phyloP scores from a whole-genome alignment of 2,888 invertebrate genomes.

The Eristalis pertinax region DNA sequence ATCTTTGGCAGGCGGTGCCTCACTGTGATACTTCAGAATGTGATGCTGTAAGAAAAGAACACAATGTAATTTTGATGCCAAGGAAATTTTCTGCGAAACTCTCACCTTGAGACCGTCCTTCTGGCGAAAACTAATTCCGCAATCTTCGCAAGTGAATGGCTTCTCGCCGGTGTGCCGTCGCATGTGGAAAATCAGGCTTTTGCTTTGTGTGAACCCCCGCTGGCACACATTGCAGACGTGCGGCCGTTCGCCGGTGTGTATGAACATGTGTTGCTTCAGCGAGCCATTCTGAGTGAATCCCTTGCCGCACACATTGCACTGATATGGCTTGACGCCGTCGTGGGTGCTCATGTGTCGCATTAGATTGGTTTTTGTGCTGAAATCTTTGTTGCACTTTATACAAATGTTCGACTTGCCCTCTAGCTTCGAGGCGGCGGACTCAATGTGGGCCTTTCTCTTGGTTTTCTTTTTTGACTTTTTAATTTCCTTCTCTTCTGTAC shows the following conservation, averaged over 20 bases:
- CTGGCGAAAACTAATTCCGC: slow-evolving; percentile 77
- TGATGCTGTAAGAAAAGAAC: slow-evolving; percentile 73
- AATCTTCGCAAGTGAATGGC: slow-evolving; percentile 77
- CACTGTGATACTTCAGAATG: slow-evolving; percentile 75
- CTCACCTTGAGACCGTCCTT: slow-evolving; percentile 78
- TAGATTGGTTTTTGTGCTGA: slow-evolving; percentile 78
- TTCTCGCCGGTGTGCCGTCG: slow-evolving; percentile 78
- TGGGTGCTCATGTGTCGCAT: slow-evolving; percentile 78
- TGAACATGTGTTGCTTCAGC: slow-evolving; percentile 78
- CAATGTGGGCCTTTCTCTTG: slow-evolving; percentile 3
- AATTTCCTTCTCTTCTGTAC: not conserved
- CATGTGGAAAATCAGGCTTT: slow-evolving; percentile 78
- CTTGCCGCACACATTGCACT: slow-evolving; percentile 76
- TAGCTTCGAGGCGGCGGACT: slow-evolving; percentile 36
- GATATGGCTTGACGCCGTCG: slow-evolving; percentile 76
- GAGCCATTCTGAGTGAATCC: slow-evolving; percentile 78
- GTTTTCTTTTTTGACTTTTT: slow-evolving; percentile 22
- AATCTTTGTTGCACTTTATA: slow-evolving; percentile 77
- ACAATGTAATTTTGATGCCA: not conserved
- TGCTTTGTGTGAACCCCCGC: slow-evolving; percentile 78
- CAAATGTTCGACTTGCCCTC: slow-evolving; percentile 74
- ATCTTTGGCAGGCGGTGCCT: slow-evolving; percentile 53
- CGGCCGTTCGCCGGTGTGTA: slow-evolving; percentile 78
- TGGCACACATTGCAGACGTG: slow-evolving; percentile 76
- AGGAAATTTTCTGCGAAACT: not conserved